Conservation (phyloP, 2,797 vertebrate species). For the Acanthis flammea region DNA sequence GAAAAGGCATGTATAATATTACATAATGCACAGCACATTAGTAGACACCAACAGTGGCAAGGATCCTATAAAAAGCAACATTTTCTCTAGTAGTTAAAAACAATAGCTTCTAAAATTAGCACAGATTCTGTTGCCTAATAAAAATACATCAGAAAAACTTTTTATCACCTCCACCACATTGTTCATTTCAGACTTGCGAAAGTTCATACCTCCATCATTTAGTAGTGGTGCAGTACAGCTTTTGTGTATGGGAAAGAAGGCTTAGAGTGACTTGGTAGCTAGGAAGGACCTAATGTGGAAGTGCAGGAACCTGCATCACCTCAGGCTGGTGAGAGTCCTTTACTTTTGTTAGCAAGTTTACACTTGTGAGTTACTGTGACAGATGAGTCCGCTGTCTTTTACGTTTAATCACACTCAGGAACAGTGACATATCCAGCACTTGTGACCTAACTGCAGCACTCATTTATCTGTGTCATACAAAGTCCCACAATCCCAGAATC, state of each 20-base stretch:
- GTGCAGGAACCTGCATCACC: background rate
- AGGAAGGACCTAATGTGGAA: background rate
- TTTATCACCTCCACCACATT: background rate
- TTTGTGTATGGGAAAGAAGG: background rate
- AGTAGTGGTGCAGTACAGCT: background rate
- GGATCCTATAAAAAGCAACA: background rate
- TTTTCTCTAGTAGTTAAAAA: background rate
- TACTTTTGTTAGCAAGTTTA: background rate
- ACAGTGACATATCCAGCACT: background rate
- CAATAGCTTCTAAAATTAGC: background rate
- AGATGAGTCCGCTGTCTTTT: background rate
- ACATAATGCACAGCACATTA: background rate
- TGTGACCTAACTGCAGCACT: background rate
- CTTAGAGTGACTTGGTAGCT: background rate
- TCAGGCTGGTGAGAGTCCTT: background rate
- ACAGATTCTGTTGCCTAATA: background rate
- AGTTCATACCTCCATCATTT: background rate
- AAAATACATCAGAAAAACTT: background rate
- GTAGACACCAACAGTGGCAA: background rate
- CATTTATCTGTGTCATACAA: background rate
- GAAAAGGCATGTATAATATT: background rate
- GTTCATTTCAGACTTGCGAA: background rate
- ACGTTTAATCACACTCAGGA: background rate
- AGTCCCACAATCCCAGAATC: background rate
- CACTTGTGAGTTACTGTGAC: background rate